phyloP scores from a whole-genome alignment of 1,140 invertebrate species.

The Philaenus spumarius region DNA sequence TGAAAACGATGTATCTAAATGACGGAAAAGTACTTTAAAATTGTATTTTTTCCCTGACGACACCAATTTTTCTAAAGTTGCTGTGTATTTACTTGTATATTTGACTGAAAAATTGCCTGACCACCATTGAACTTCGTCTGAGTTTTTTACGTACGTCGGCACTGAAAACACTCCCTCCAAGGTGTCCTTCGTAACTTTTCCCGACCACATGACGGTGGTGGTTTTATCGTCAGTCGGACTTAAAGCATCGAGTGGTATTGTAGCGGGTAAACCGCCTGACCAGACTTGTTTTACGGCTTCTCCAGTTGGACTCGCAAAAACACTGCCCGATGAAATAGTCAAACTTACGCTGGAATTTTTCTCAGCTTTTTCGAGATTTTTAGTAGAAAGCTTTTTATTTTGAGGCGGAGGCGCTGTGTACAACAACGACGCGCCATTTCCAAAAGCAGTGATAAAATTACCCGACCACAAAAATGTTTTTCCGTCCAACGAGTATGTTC shows the following conservation, averaged over 20 bases:
- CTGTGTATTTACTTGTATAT: not conserved
- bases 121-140: not conserved
- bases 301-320: not conserved
- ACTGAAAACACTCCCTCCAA: slow-evolving; percentile 12
- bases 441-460: not conserved
- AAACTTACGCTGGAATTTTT: not conserved
- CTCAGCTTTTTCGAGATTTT: not conserved
- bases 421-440: not conserved
- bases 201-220: slow-evolving; percentile 10
- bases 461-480: slow-evolving; percentile 13
- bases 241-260: slow-evolving; percentile 15
- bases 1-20: not conserved
- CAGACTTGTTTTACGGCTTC: slow-evolving; percentile 1
- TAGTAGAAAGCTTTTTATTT: not conserved
- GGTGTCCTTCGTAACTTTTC: not conserved
- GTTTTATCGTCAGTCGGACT: slow-evolving; percentile 4
- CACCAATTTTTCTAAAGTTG: not conserved
- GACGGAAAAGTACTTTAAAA: slow-evolving; percentile 1
- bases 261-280: slow-evolving; percentile 11
- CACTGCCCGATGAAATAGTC: slow-evolving; percentile 7
- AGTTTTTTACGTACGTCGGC: slow-evolving; percentile 1
- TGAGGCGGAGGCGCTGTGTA: not conserved
- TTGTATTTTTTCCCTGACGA: not conserved
- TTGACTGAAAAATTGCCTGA: slow-evolving; percentile 14
- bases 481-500: slow-evolving; percentile 6